Base-by-base conservation (phyloP, 2,888 invertebrate species). In the Phyto melanocephala region DNA sequence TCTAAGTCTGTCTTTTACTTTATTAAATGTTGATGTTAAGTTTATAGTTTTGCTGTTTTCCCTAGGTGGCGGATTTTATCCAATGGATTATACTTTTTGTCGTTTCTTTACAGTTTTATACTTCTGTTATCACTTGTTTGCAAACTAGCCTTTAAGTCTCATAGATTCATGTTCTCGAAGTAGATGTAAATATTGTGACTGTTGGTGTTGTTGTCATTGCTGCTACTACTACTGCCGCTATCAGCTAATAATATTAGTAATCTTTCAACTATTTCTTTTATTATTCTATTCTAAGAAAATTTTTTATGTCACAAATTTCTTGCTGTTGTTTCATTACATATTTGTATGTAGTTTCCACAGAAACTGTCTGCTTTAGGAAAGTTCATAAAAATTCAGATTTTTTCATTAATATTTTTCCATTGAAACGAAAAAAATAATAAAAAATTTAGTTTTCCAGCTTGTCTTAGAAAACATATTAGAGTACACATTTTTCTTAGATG, bases 11-110 rank as follows among this genome's bases (percentile, higher is more conserved):
- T 79, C 72, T 58, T 68, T 62, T 72, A 63, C 72, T 67, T 56
- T 71, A 67, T 83, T 71, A 80, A 76, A 71, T 76, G 76, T 79
- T 54, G 60, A 71, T 75, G 60, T 72, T 52, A 56, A 62, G 47
- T 80, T 79, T 70, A 50, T 83, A 67, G 67, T 68, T 71, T 67
- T 75, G n/a, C 60, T 63, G 24, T 65, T 54, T 70, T 60, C 28
- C 33, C 15, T 71, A 24, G 37, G 22, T 24, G 24, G 37, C 8
- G 37, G 28, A 70, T 47, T 56, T 71, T 45, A 70, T 76, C 56
- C 37, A 11, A 0, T 70, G n/a, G 17, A 47, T 20, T 80, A 17
- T 58, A 17, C 22, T 56, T 52, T 65, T 62, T 24, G 8, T 33
- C 22, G 11, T 20, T 22, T 13, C 17, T 42, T 47, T 71, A 11